These are phyloP conservation scores for Phalanger gymnotis DNA, from an alignment of 2,797 vertebrate species.

Conservation along the genomic window DNA sequence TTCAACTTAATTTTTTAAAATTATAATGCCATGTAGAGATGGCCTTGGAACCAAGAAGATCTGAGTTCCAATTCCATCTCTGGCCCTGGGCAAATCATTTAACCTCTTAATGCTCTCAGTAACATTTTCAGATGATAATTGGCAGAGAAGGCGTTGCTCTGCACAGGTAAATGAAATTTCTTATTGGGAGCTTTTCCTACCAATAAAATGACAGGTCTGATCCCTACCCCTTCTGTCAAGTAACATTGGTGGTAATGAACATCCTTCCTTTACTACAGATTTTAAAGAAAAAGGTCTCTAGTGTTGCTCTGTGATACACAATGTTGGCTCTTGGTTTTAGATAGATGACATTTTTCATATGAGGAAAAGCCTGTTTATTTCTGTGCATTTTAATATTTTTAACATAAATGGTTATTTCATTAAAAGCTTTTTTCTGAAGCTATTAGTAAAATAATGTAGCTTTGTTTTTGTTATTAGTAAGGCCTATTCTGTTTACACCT, in stretches of 20 bases:
- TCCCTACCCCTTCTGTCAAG: not conserved
- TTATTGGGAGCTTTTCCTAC: not conserved
- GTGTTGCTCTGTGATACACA: not conserved
- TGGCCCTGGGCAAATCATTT: not conserved
- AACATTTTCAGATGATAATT: not conserved
- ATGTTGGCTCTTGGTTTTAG: not conserved
- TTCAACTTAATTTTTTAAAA: not conserved
- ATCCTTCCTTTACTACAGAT: not conserved
- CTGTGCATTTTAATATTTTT: not conserved
- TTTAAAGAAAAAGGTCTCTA: not conserved
- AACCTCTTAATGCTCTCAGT: not conserved
- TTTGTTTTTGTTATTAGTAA: not conserved
- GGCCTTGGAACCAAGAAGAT: not conserved
- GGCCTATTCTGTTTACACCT: not conserved
- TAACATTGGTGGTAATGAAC: not conserved
- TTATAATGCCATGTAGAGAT: not conserved
- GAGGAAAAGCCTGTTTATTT: not conserved
- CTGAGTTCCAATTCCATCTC: not conserved
- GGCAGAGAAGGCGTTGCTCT: not conserved
- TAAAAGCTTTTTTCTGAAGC: not conserved
- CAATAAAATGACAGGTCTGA: not conserved
- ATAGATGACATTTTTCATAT: not conserved
- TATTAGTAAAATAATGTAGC: not conserved
- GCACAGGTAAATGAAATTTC: not conserved
- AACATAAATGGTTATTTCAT: not conserved